A percentile compares a stretch with the other conserved stretches of the same genome.
phyloP scores from a whole-genome alignment of 2,113 vertebrate genomes.

The Xerus inauris region DNA sequence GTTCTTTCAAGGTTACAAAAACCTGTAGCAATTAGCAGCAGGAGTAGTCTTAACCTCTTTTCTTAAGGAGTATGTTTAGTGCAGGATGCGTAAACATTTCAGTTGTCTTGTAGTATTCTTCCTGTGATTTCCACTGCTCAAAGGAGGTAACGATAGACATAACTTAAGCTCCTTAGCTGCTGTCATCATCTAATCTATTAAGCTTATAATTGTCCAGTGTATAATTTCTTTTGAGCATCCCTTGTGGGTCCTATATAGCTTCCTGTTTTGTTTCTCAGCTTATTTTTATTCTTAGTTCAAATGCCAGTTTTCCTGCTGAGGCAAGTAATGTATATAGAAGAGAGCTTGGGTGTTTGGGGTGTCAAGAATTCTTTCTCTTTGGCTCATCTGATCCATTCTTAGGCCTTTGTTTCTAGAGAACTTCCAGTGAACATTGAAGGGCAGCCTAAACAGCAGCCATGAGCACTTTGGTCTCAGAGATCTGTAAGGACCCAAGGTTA shows the following conservation, averaged over 20 bases:
- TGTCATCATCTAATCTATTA: not conserved
- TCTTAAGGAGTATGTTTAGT: not conserved
- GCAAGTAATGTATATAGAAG: not conserved
- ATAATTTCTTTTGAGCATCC: not conserved
- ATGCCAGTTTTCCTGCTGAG: not conserved
- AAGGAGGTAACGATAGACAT: constrained; percentile 1
- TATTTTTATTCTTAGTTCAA: constrained; percentile 48
- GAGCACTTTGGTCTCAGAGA: not conserved
- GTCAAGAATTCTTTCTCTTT: not conserved
- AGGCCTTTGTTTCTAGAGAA: not conserved
- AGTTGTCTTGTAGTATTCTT: constrained; percentile 31
- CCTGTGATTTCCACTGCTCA: constrained; percentile 7
- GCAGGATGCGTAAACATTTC: constrained; percentile 22
- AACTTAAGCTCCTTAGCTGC: constrained; percentile 5
- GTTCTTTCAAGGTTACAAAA: constrained; percentile 42
- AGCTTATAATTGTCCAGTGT: not conserved
- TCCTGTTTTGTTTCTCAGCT: constrained; percentile 49
- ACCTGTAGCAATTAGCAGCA: not conserved
- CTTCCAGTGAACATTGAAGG: not conserved
- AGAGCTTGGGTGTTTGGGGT: not conserved
- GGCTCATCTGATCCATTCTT: not conserved
- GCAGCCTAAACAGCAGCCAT: not conserved
- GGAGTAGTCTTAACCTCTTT: constrained; percentile 1
- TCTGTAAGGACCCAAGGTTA: not conserved
- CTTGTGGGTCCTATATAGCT: not conserved